Percentiles rank a stretch among this genome's conserved stretches.
Conservation (phyloP, 2,888 invertebrate genomes). For the Netelia fuscicornis region DNA sequence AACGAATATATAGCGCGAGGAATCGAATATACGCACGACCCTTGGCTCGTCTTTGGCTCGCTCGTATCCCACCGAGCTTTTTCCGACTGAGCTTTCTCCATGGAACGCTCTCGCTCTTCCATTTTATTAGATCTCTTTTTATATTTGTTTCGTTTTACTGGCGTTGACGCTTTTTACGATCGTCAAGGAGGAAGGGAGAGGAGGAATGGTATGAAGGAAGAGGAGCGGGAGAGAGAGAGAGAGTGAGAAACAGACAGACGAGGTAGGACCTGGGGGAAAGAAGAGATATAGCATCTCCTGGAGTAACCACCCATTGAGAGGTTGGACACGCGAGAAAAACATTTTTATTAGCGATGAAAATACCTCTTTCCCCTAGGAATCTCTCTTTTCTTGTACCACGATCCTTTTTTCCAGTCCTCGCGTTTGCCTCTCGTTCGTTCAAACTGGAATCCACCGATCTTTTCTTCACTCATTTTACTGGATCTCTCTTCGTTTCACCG, state of each 20-base stretch:
- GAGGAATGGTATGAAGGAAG: neutral
- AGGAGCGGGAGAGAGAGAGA: neutral
- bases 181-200: neutral
- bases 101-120: neutral
- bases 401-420: neutral
- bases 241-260: neutral
- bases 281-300: neutral
- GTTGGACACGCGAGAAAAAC: slow-evolving; percentile 50
- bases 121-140: slow-evolving; percentile 36
- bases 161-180: slow-evolving; percentile 50
- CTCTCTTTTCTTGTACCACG: neutral
- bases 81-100: neutral
- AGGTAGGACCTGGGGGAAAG: too few relatives aligned
- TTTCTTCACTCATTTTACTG: neutral
- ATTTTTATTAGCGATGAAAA: slow-evolving; percentile 60
- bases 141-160: slow-evolving; percentile 20
- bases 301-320: slow-evolving; percentile 22
- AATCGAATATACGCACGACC: slow-evolving; percentile 25
- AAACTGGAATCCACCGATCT: neutral
- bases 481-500: neutral
- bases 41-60: neutral
- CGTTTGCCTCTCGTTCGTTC: neutral
- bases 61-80: slow-evolving; percentile 13
- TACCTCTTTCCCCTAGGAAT: slow-evolving; percentile 21
- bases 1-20: neutral